phyloP scores from a whole-genome alignment of 2,888 invertebrate genomes.

The Diplolepis rosae region DNA sequence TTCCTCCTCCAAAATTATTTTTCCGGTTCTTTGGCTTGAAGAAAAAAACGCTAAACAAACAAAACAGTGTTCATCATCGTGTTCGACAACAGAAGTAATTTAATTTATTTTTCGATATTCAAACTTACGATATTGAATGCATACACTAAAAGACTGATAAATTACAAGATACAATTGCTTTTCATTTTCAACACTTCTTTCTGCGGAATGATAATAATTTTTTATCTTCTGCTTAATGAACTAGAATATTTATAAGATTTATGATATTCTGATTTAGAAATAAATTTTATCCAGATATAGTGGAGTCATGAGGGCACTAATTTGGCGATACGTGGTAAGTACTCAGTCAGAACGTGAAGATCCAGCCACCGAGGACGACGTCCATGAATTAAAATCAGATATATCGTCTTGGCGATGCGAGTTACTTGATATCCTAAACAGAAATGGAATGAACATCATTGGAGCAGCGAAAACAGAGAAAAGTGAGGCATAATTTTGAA shows the following conservation, averaged over 20 bases:
- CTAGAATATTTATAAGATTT: not conserved
- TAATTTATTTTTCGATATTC: too few relatives aligned
- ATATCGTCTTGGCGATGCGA: constrained; percentile 94
- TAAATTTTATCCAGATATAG: constrained; percentile 76
- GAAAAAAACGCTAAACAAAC: constrained; percentile 64
- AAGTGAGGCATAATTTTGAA: constrained; percentile 73
- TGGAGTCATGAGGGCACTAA: constrained; percentile 90
- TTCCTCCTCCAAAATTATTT: constrained; percentile 90
- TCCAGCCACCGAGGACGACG: constrained; percentile 91
- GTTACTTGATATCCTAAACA: constrained; percentile 89
- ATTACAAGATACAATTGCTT: too few relatives aligned
- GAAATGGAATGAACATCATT: constrained; percentile 90
- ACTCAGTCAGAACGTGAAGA: constrained; percentile 90
- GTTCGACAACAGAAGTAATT: constrained; percentile 59
- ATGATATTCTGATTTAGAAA: not conserved
- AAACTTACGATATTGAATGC: too few relatives aligned
- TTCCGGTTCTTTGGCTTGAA: constrained; percentile 80
- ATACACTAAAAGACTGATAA: not conserved
- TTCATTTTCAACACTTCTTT: too few relatives aligned
- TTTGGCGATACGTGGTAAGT: constrained; percentile 93
- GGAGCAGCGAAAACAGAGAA: constrained; percentile 84
- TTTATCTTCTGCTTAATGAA: not conserved
- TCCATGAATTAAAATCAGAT: constrained; percentile 96
- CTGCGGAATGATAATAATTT: too few relatives aligned
- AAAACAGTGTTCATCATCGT: constrained; percentile 50